These are phyloP conservation scores for Rotaria sp. DNA, from an alignment of 2,888 invertebrate genomes.

Conservation along the genomic window DNA sequence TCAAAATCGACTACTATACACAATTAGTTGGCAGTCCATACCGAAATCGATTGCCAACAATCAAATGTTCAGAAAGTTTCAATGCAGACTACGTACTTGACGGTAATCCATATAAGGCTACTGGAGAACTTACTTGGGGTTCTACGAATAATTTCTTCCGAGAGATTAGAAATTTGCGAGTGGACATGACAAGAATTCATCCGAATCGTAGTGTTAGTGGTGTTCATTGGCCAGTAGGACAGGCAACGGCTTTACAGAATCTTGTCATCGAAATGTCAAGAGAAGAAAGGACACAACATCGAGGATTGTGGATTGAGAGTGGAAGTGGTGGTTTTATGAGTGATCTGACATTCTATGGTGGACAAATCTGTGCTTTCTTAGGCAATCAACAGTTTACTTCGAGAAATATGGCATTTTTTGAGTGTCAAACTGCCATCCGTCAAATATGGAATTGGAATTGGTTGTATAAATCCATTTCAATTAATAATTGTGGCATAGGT, in stretches of 20 bases:
- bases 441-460: constrained; percentile 23
- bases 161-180: background rate
- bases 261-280: background rate
- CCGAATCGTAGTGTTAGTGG: background rate
- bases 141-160: background rate
- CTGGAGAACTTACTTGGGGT: background rate
- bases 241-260: background rate
- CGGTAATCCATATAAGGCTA: background rate
- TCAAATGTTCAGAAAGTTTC: background rate
- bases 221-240: constrained; percentile 4
- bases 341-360: background rate
- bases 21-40: background rate
- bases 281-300: background rate
- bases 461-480: background rate
- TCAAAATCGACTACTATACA: background rate
- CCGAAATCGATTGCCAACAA: background rate
- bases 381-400: background rate
- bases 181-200: background rate
- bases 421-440: background rate
- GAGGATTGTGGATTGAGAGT: background rate
- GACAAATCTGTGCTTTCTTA: background rate
- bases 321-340: constrained; percentile 1
- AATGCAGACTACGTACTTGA: background rate
- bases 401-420: background rate
- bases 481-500: background rate